Percentiles rank a stretch among this genome's conserved stretches.
Evolutionary conservation across 2,888 invertebrate genomes (phyloP).

Genomic region (Amphipyra tragopoginis): DNA sequence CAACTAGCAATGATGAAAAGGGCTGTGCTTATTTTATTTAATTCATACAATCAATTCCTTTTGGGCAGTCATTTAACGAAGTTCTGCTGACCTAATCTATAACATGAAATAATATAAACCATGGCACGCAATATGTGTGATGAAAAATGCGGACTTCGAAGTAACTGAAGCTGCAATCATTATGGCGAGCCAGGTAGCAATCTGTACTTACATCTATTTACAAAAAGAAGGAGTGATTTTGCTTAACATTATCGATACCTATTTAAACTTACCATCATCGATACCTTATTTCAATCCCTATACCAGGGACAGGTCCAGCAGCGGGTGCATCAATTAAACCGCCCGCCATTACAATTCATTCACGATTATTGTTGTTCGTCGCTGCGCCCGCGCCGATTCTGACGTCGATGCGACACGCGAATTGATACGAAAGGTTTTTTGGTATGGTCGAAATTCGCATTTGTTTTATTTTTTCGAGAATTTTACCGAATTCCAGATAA

Average conservation of each 20-base stretch:
- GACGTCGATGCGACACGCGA: conserved; percentile 76
- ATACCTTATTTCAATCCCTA: conserved; percentile 54
- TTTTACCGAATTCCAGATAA: not conserved
- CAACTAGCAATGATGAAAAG: no score
- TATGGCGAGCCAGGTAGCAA: no score
- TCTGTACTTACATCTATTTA: no score
- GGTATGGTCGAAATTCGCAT: conserved; percentile 35
- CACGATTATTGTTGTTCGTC: conserved; percentile 84
- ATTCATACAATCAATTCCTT: no score
- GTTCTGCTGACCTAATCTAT: no score
- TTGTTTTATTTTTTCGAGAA: conserved; percentile 49
- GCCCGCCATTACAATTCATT: conserved; percentile 84
- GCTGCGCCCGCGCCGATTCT: conserved; percentile 71
- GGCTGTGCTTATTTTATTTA: no score
- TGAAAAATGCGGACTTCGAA: no score
- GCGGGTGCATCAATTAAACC: conserved; percentile 81
- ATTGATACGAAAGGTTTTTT: conserved; percentile 64
- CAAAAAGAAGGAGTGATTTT: no score
- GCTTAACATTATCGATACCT: conserved; percentile 9
- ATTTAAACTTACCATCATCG: conserved; percentile 43
- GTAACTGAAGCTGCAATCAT: no score
- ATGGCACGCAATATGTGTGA: no score
- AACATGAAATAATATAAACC: no score
- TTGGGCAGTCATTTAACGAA: no score
- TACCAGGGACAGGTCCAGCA: conserved; percentile 71